Conservation (phyloP, 2,888 invertebrate genomes). For the Metalampra italica region DNA sequence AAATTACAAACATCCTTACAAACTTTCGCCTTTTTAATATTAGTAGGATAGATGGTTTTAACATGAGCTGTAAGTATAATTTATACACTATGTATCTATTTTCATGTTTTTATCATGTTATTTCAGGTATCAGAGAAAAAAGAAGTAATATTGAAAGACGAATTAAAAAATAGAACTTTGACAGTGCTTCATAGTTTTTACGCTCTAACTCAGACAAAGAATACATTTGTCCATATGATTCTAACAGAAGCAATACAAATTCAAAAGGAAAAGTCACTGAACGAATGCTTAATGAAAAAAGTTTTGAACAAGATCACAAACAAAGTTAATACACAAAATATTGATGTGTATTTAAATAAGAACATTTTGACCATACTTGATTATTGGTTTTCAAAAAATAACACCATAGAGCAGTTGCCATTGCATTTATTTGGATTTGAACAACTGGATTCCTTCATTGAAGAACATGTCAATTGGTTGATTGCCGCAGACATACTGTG, state of each 20-base stretch:
- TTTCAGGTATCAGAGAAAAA: slow-evolving; percentile 55
- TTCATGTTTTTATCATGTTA: slow-evolving; percentile 21
- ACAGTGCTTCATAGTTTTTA: slow-evolving; percentile 78
- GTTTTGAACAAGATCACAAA: slow-evolving; percentile 55
- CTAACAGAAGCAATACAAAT: slow-evolving; percentile 75
- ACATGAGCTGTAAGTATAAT: too few relatives aligned
- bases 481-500: slow-evolving; percentile 64
- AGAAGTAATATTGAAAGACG: slow-evolving; percentile 73
- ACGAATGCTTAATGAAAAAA: slow-evolving; percentile 55
- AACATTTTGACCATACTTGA: slow-evolving; percentile 70
- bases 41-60: too few relatives aligned
- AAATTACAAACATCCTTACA: too few relatives aligned
- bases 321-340: slow-evolving; percentile 32
- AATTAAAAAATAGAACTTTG: slow-evolving; percentile 76
- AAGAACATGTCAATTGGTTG: slow-evolving; percentile 64
- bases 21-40: too few relatives aligned
- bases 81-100: too few relatives aligned
- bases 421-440: slow-evolving; percentile 54
- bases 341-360: slow-evolving; percentile 49
- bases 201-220: slow-evolving; percentile 71
- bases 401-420: slow-evolving; percentile 59
- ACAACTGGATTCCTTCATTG: slow-evolving; percentile 50
- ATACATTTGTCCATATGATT: slow-evolving; percentile 69
- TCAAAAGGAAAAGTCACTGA: slow-evolving; percentile 69
- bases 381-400: slow-evolving; percentile 64